Evolutionary conservation across 2,113 vertebrate genomes (phyloP), one percentile per base, ranked within the genome.

Genomic region (Eolophus roseicapilla): DNA sequence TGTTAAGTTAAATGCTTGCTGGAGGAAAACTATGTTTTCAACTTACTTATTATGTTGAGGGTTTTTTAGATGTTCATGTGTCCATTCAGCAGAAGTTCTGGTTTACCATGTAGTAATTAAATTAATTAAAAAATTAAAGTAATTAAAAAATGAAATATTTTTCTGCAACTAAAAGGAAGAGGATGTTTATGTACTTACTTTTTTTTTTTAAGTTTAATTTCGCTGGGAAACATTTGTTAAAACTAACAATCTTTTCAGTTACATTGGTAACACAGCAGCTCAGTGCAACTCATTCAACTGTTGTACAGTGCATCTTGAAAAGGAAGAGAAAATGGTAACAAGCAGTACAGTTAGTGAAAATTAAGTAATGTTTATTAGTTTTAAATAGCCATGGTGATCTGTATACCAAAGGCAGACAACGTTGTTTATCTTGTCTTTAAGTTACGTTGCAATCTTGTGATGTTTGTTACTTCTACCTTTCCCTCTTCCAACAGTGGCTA

Each of bases 1-100:
- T 47, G 2, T 10, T 11, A 8, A 17, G 24, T 41, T 59, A 49
- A 57, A 10, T 59, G 16, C 67, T 81, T 78, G 11, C 2, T 47
- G 44, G 37, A 47, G 39, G 29, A 81, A 18, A 70, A 25, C 13
- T 21, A 1, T 1, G 0, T 33, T 73, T 91, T 55, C 2, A 35
- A 52, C 6, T 27, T 2, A 3, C 10, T 41, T 53, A 1, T 3
- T 29, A 0, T 35, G 4, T 18, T 23, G 37, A 53, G 10, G 1
- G 0, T 23, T 52, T 83, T 15, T 70, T 11, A 5, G 3, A 27
- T 13, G 9, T 21, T 41, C 9, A 24, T 0, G 6, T 1, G 0
- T 4, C 8, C 44, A 5, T 43, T 81, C 53, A 35, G 37, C 33
- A 17, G 9, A 63, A 53, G 6, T n/a, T 82, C 29, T 1, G 2